Percentiles rank a stretch among this genome's conserved stretches.
phyloP scores from a whole-genome alignment of 2,888 invertebrate species.

The Gerris lacustris region DNA sequence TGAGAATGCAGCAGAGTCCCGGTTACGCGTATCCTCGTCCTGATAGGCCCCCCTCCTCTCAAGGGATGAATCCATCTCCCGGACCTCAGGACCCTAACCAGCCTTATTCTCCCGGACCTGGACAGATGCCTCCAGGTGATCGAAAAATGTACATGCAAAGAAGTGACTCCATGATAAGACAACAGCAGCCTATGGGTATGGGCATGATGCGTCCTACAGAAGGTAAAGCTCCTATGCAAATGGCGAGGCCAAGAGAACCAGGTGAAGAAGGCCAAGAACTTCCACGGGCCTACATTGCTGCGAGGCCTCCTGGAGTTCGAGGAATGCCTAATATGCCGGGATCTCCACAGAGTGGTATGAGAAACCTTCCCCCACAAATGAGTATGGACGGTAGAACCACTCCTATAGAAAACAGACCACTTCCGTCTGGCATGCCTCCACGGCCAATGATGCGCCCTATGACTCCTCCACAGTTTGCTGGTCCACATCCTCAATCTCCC shows the following conservation, averaged over 20 bases:
- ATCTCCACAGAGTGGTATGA: slow-evolving; percentile 16
- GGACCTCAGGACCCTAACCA: neutral
- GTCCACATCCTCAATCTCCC: neutral
- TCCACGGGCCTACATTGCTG: slow-evolving; percentile 8
- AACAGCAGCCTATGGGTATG: slow-evolving; percentile 23
- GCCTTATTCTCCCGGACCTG: neutral
- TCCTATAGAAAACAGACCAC: slow-evolving; percentile 2
- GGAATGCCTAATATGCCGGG: slow-evolving; percentile 18
- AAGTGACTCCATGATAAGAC: slow-evolving; percentile 10
- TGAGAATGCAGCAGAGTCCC: neutral
- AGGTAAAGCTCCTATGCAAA: slow-evolving; percentile 35
- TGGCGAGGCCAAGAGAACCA: slow-evolving; percentile 23
- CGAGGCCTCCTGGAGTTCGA: slow-evolving; percentile 5
- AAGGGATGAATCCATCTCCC: neutral
- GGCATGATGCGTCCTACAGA: slow-evolving; percentile 24
- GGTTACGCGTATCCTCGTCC: neutral
- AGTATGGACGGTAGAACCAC: slow-evolving; percentile 10
- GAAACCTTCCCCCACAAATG: slow-evolving; percentile 18
- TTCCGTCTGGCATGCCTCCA: neutral
- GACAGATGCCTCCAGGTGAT: neutral
- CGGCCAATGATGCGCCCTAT: neutral
- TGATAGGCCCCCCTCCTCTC: neutral
- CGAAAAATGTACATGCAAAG: neutral
- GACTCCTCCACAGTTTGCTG: neutral
- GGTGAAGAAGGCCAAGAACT: slow-evolving; percentile 11